Percentiles rank a stretch among this genome's conserved stretches.
phyloP scores from a whole-genome alignment of 2,797 vertebrate species.

The Clarias platycephalus region DNA sequence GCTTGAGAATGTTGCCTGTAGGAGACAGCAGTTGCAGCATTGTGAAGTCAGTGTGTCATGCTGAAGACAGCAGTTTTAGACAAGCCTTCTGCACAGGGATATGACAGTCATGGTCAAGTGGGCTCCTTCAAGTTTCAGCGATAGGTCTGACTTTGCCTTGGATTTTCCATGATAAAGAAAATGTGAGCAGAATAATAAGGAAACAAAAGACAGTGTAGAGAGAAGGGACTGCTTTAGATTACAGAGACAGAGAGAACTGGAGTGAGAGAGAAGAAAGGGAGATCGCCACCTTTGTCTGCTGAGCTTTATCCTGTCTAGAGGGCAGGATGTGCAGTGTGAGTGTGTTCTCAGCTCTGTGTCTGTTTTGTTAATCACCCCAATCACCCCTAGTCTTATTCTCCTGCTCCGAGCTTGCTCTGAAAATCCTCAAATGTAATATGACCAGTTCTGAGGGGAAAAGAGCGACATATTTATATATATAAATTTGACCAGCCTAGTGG shows the following conservation, averaged over 20 bases:
- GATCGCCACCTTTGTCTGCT: background rate
- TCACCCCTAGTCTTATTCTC: background rate
- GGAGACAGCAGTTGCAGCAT: background rate
- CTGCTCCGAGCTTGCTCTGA: background rate
- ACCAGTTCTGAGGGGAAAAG: background rate
- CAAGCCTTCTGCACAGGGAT: background rate
- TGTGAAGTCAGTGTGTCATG: background rate
- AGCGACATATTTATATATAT: no score
- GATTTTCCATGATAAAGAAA: background rate
- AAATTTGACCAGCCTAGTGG: no score
- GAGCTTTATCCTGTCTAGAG: background rate
- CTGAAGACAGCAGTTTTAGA: constrained; percentile 16
- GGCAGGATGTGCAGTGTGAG: background rate
- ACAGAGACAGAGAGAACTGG: background rate
- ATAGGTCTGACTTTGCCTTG: background rate
- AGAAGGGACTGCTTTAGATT: background rate
- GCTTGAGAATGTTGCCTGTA: constrained; percentile 10
- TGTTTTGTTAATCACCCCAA: background rate
- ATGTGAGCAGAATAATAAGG: background rate
- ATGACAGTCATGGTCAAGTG: background rate
- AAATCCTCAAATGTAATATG: background rate
- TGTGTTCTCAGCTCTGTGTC: background rate
- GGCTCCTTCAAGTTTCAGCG: background rate
- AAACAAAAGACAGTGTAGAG: background rate
- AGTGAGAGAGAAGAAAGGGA: background rate